These are phyloP conservation scores for Anolis carolinensis DNA, from an alignment of 2,113 vertebrate species.

Conservation along the genomic window DNA sequence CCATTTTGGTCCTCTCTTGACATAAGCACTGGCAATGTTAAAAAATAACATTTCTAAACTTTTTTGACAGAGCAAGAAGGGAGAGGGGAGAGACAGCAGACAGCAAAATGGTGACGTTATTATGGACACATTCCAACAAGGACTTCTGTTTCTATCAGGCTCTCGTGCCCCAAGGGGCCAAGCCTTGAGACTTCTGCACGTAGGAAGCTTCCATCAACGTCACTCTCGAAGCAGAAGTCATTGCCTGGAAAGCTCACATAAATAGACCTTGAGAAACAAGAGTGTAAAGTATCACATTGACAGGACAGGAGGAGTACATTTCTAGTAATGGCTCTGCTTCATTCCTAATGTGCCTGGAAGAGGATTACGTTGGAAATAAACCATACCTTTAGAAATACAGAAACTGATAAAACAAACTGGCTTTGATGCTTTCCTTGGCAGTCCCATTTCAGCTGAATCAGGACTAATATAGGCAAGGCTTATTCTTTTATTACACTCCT, in stretches of 20 bases:
- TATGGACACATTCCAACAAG: neutral
- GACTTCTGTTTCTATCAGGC: slow-evolving; percentile 3
- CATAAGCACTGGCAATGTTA: neutral
- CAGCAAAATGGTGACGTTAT: neutral
- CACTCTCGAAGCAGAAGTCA: neutral
- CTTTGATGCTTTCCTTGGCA: slow-evolving; percentile 67
- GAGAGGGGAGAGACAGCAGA: neutral
- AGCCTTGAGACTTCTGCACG: neutral
- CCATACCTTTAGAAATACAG: slow-evolving; percentile 57
- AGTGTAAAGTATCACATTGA: slow-evolving; percentile 50
- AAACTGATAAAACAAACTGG: slow-evolving; percentile 70
- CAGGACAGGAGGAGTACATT: slow-evolving; percentile 55
- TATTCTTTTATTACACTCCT: slow-evolving; percentile 44
- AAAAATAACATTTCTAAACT: no score
- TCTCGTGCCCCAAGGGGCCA: neutral
- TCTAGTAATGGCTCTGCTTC: slow-evolving; percentile 48
- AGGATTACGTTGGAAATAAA: slow-evolving; percentile 66
- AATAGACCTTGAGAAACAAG: slow-evolving; percentile 5
- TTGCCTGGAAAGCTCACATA: neutral
- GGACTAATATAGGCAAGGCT: neutral
- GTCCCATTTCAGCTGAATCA: slow-evolving; percentile 65
- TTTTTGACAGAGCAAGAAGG: neutral
- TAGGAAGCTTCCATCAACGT: neutral
- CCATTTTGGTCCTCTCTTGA: no score
- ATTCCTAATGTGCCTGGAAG: slow-evolving; percentile 30